Percentiles rank a stretch among this genome's conserved stretches.
Evolutionary conservation across 2,113 vertebrate species (phyloP).

Genomic region (Gracilinanus agilis): DNA sequence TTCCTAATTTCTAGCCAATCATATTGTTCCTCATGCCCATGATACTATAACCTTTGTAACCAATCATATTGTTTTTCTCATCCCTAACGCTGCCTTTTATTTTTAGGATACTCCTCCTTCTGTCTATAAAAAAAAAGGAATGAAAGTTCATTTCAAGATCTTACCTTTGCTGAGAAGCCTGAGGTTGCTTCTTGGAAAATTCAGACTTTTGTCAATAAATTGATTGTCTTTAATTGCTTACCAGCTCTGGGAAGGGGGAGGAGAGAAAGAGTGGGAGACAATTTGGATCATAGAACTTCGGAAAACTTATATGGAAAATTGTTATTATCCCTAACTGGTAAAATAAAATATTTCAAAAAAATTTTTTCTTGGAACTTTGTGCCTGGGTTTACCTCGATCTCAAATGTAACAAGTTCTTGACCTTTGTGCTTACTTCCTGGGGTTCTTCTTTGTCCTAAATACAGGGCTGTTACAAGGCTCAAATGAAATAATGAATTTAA

Average conservation of each 20-base stretch:
- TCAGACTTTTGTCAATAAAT: neutral
- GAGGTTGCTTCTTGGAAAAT: neutral
- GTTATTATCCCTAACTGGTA: too few relatives aligned
- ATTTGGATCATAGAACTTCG: too few relatives aligned
- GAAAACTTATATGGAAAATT: too few relatives aligned
- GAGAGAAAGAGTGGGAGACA: too few relatives aligned
- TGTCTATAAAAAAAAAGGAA: neutral
- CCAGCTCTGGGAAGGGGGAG: too few relatives aligned
- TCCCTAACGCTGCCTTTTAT: neutral
- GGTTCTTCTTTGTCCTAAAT: neutral
- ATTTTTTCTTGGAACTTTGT: neutral
- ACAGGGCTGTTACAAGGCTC: neutral
- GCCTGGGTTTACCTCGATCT: neutral
- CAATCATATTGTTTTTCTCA: neutral
- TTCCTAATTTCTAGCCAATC: neutral
- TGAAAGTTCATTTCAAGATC: neutral
- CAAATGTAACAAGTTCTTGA: neutral
- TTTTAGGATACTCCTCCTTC: neutral
- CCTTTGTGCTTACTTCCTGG: neutral
- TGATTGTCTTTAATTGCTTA: neutral
- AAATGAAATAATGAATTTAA: neutral
- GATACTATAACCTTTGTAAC: neutral
- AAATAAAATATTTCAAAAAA: too few relatives aligned
- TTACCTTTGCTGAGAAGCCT: neutral
- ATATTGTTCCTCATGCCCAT: neutral